These are phyloP conservation scores for Xenus cinereus DNA, from an alignment of 2,113 vertebrate genomes.

Conservation along the genomic window DNA sequence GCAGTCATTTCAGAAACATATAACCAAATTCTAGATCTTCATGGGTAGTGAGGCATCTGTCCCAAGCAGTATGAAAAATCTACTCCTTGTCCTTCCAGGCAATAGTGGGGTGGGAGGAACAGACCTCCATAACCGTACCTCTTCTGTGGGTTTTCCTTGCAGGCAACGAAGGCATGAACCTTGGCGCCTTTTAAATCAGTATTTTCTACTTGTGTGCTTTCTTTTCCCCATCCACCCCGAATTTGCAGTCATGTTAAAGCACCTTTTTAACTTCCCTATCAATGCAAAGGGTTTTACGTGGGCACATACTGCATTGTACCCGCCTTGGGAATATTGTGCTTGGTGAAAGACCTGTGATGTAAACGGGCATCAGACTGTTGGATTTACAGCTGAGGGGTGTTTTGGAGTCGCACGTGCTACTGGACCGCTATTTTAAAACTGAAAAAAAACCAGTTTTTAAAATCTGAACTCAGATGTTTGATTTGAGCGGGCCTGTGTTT, in stretches of 20 bases:
- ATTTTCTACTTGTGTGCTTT: neutral
- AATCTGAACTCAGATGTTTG: neutral
- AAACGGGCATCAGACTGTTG: neutral
- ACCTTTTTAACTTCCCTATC: neutral
- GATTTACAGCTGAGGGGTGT: neutral
- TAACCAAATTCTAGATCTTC: neutral
- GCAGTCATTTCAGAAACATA: neutral
- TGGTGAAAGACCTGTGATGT: neutral
- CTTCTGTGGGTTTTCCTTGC: neutral
- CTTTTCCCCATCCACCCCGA: neutral
- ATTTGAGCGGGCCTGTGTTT: neutral
- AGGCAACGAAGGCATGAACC: neutral
- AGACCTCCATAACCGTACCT: neutral
- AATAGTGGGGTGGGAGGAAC: neutral
- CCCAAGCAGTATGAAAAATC: neutral
- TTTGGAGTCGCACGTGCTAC: neutral
- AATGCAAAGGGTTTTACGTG: neutral
- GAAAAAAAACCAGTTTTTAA: neutral
- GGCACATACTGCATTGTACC: neutral
- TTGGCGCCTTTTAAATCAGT: neutral
- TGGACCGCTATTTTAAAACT: neutral
- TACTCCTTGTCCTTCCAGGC: neutral
- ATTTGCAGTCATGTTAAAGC: neutral
- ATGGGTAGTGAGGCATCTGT: neutral
- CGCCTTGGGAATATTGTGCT: neutral